These are phyloP conservation scores for Austrofundulus limnaeus DNA, from an alignment of 2,113 vertebrate species.

Conservation along the genomic window DNA sequence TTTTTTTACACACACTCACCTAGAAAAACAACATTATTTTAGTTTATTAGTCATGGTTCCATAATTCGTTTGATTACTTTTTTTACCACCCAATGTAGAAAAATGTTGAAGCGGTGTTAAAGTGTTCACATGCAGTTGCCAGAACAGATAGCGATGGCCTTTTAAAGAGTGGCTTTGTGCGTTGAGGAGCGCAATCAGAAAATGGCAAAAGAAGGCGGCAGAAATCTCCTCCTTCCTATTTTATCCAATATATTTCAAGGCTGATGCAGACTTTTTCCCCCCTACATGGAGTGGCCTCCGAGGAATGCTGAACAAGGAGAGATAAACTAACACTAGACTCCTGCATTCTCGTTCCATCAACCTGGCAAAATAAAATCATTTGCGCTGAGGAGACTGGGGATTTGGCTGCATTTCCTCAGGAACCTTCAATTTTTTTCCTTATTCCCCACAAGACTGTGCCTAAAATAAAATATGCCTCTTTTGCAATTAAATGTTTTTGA, in stretches of 20 bases:
- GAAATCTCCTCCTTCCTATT: conserved; percentile 67
- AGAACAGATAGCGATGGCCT: conserved; percentile 36
- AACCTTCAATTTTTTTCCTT: conserved; percentile 35
- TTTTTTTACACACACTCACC: background rate
- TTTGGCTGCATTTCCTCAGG: conserved; percentile 33
- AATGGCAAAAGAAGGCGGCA: conserved; percentile 42
- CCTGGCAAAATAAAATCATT: conserved; percentile 66
- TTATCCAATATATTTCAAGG: conserved; percentile 70
- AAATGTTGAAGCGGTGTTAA: background rate
- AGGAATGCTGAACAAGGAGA: conserved; percentile 60
- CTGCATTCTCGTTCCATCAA: conserved; percentile 44
- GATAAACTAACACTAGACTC: conserved; percentile 45
- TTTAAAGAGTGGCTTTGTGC: conserved; percentile 29
- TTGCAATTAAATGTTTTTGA: background rate
- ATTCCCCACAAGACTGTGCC: background rate
- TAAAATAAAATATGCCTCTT: background rate
- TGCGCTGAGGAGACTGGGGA: conserved; percentile 37
- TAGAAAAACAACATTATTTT: conserved; percentile 13
- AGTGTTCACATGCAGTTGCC: conserved; percentile 22
- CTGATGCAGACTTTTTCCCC: conserved; percentile 58
- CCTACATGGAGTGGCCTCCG: conserved; percentile 35
- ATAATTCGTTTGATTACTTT: conserved; percentile 30
- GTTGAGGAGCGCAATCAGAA: conserved; percentile 54
- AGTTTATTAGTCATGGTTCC: conserved; percentile 15
- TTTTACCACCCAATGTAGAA: background rate